phyloP scores from a whole-genome alignment of 2,797 vertebrate genomes.

The Acrossocheilus fasciatus region DNA sequence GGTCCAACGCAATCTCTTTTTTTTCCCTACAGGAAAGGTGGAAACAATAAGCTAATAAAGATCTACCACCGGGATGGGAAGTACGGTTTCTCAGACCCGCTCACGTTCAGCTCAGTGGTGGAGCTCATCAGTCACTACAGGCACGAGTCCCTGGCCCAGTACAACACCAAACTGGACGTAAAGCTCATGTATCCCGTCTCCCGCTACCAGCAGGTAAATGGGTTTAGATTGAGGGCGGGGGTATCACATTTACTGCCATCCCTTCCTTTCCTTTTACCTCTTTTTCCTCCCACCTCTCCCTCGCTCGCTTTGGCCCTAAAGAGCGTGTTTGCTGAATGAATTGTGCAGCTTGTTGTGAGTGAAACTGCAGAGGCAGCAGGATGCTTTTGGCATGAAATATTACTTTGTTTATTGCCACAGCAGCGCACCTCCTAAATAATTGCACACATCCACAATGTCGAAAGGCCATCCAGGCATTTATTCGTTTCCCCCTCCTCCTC shows the following conservation, averaged over 20 bases:
- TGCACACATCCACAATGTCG: conserved; percentile 64
- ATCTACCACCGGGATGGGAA: conserved; percentile 94
- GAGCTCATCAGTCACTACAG: conserved; percentile 95
- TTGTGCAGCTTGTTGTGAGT: conserved; percentile 65
- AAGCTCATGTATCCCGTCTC: conserved; percentile 93
- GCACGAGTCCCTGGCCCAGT: conserved; percentile 93
- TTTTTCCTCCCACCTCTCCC: conserved; percentile 74
- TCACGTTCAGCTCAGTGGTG: conserved; percentile 93
- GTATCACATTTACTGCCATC: conserved; percentile 52
- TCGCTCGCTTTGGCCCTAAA: conserved; percentile 64
- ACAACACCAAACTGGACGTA: conserved; percentile 95
- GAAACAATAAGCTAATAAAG: conserved; percentile 97
- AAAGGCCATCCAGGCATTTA: conserved; percentile 66
- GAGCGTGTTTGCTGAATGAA: conserved; percentile 34
- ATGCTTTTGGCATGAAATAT: conserved; percentile 65
- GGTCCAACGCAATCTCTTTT: conserved; percentile 8
- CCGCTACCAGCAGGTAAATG: conserved; percentile 80
- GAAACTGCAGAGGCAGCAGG: conserved; percentile 67
- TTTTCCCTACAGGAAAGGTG: conserved; percentile 86
- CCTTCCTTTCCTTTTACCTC: conserved; percentile 4
- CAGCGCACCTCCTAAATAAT: conserved; percentile 64
- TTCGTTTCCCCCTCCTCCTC: conserved; percentile 40
- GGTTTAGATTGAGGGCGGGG: not conserved
- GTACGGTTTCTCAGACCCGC: conserved; percentile 94
- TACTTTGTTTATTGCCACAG: conserved; percentile 55